Percentiles rank a stretch among this genome's conserved stretches.
These are phyloP conservation scores for Crematogaster levior DNA, from an alignment of 2,888 invertebrate species.

Conservation along the genomic window DNA sequence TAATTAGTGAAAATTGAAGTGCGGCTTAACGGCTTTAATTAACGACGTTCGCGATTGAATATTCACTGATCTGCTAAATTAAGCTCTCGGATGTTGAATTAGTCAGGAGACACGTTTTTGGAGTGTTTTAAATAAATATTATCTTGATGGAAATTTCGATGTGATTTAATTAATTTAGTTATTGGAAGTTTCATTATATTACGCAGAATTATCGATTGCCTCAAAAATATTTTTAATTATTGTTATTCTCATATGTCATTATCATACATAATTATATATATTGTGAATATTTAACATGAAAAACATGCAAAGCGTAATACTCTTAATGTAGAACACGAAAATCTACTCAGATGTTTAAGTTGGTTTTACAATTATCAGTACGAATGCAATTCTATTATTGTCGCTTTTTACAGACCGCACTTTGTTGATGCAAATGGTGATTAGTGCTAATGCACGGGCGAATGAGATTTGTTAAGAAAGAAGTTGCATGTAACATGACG, in stretches of 20 bases:
- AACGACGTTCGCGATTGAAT: neutral
- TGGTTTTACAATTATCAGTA: neutral
- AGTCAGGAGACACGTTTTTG: neutral
- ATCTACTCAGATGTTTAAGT: neutral
- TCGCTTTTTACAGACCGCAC: neutral
- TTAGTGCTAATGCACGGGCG: neutral
- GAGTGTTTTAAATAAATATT: neutral
- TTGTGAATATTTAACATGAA: neutral
- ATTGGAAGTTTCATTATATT: neutral
- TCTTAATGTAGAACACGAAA: neutral
- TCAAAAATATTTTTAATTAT: neutral
- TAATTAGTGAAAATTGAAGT: slow-evolving; percentile 2
- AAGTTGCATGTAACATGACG: slow-evolving; percentile 22
- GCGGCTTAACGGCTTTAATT: neutral
- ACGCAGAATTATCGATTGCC: neutral
- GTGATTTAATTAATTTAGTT: neutral
- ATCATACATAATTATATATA: neutral
- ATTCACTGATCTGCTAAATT: neutral
- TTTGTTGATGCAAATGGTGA: neutral
- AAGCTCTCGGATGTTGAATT: neutral
- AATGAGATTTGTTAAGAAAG: slow-evolving; percentile 5
- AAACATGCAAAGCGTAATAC: neutral
- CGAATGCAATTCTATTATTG: neutral
- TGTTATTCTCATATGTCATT: neutral
- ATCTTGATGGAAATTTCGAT: slow-evolving; percentile 5